Conservation (phyloP, 2,888 invertebrate genomes). For the Linnaemya vulpina region DNA sequence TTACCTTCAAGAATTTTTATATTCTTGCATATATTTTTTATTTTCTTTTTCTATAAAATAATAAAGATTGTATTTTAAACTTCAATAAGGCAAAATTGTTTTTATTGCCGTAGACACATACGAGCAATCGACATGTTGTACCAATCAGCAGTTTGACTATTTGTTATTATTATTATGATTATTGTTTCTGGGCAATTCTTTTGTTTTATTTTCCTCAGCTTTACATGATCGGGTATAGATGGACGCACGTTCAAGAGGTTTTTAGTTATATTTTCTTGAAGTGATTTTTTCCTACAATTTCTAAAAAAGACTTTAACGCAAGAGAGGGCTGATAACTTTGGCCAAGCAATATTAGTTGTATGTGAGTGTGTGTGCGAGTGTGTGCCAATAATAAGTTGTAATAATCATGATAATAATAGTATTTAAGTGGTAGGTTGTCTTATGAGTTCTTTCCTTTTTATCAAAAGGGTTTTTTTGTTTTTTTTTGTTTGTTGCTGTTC, state of each 20-base stretch:
- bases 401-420: conserved; percentile 73
- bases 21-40: neutral
- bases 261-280: neutral
- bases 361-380: no score
- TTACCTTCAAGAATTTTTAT: neutral
- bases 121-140: conserved; percentile 57
- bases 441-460: conserved; percentile 53
- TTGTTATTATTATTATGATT: conserved; percentile 67
- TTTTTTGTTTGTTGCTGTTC: conserved; percentile 15
- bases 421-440: conserved; percentile 71
- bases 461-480: conserved; percentile 30
- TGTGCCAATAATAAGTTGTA: conserved; percentile 74
- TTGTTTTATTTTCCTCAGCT: neutral
- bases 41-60: neutral
- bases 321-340: conserved; percentile 72
- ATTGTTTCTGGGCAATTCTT: conserved; percentile 41
- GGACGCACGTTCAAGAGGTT: conserved; percentile 14
- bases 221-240: neutral
- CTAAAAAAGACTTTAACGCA: conserved; percentile 27
- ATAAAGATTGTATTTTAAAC: conserved; percentile 7
- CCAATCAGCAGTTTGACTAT: conserved; percentile 68
- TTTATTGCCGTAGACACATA: neutral
- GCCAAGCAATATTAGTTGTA: conserved; percentile 74
- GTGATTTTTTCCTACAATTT: conserved; percentile 18
- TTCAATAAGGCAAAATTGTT: neutral